phyloP scores from a whole-genome alignment of 2,888 invertebrate genomes.

The Sminthurinus aureus region DNA sequence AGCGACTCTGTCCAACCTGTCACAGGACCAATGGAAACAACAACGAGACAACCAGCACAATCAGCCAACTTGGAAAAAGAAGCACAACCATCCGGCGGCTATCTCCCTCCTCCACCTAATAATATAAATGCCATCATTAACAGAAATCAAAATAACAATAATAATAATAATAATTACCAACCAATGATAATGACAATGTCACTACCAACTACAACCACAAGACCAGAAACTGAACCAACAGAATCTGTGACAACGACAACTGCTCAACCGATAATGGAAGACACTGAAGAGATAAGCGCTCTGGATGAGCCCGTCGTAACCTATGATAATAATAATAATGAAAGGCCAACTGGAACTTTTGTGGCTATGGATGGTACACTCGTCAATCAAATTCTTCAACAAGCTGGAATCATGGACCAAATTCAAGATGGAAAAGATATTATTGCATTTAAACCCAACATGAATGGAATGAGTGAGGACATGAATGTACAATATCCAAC shows the following conservation, averaged over 20 bases:
- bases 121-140: neutral
- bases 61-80: slow-evolving; percentile 41
- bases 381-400: slow-evolving; percentile 32
- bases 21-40: slow-evolving; percentile 8
- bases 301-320: slow-evolving; percentile 7
- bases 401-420: slow-evolving; percentile 30
- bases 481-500: slow-evolving; percentile 47
- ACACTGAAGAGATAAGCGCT: neutral
- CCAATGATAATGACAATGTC: neutral
- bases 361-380: slow-evolving; percentile 37
- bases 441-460: slow-evolving; percentile 8
- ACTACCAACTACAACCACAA: neutral
- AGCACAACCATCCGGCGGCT: slow-evolving; percentile 5
- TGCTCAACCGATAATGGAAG: neutral
- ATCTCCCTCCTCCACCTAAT: neutral
- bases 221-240: neutral
- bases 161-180: neutral
- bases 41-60: neutral
- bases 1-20: slow-evolving; percentile 20
- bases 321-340: slow-evolving; percentile 11
- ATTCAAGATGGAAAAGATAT: slow-evolving; percentile 38
- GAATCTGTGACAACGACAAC: neutral
- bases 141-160: neutral
- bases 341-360: slow-evolving; percentile 30
- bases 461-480: neutral